Evolutionary conservation across 2,888 invertebrate genomes (phyloP).

Genomic region (Ditylenchus weischeri): DNA sequence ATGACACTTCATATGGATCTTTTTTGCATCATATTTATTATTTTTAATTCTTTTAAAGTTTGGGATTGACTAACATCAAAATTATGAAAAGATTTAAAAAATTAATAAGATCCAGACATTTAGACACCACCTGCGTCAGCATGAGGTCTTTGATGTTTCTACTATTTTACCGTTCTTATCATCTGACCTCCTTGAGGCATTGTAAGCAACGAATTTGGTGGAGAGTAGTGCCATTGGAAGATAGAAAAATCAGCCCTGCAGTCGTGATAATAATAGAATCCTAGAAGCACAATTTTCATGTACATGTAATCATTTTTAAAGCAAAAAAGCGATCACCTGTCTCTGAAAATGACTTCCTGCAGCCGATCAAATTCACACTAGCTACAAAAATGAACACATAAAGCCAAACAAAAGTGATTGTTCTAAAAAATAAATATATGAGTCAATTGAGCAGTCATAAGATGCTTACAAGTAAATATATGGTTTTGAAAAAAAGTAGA

Average conservation of each 20-base stretch:
- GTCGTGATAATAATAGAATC: slow-evolving; percentile 26
- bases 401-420: slow-evolving; percentile 20
- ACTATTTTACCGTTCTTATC: slow-evolving; percentile 12
- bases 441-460: not conserved
- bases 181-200: slow-evolving; percentile 6
- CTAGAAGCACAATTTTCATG: slow-evolving; percentile 11
- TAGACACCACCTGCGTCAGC: no score
- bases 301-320: not conserved
- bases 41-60: no score
- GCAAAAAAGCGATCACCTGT: slow-evolving; percentile 17
- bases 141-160: no score
- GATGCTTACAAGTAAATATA: not conserved
- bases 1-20: no score
- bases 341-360: slow-evolving; percentile 25
- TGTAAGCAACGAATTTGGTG: no score
- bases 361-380: slow-evolving; percentile 25
- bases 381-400: slow-evolving; percentile 23
- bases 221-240: not conserved
- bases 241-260: slow-evolving; percentile 11
- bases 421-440: slow-evolving; percentile 15
- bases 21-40: no score
- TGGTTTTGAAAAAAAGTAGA: slow-evolving; percentile 6
- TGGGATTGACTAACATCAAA: no score
- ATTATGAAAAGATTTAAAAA: no score
- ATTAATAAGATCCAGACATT: no score